Evolutionary conservation across 1,140 invertebrate genomes (phyloP).

Genomic region (Drosophila pallidifrons): DNA sequence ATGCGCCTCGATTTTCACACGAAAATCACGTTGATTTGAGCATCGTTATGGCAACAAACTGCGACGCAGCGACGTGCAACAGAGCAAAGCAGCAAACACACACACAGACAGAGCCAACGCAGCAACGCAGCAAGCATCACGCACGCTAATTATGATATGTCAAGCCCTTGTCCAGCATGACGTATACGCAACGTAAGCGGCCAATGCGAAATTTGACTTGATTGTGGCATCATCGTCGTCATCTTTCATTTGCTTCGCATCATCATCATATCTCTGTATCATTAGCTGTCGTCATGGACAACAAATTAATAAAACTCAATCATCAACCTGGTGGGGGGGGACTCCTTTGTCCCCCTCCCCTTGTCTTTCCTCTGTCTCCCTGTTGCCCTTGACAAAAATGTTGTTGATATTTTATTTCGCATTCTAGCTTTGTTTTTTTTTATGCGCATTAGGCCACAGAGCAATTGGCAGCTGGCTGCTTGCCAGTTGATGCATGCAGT

Average conservation of each 20-base stretch:
- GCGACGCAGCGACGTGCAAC: slow-evolving; percentile 17
- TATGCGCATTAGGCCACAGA: slow-evolving; percentile 57
- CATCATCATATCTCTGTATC: slow-evolving; percentile 37
- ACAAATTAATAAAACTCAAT: slow-evolving; percentile 80
- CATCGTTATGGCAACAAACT: slow-evolving; percentile 58
- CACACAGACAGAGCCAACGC: not conserved
- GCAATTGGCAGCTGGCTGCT: slow-evolving; percentile 16
- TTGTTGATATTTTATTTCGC: not conserved
- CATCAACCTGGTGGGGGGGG: slow-evolving; percentile 17
- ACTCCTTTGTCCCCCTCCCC: not conserved
- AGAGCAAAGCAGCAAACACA: not conserved
- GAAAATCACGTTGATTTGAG: slow-evolving; percentile 84
- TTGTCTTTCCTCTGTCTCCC: not conserved
- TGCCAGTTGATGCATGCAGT: slow-evolving; percentile 26
- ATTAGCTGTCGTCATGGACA: slow-evolving; percentile 53
- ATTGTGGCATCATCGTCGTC: slow-evolving; percentile 24
- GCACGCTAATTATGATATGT: slow-evolving; percentile 75
- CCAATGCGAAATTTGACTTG: slow-evolving; percentile 35
- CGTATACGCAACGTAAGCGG: slow-evolving; percentile 72
- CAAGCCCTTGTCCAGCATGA: slow-evolving; percentile 58
- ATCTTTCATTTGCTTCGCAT: slow-evolving; percentile 15
- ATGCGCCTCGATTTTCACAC: slow-evolving; percentile 82
- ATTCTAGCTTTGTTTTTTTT: slow-evolving; percentile 18
- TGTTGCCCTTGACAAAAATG: slow-evolving; percentile 42
- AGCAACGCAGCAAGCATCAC: slow-evolving; percentile 18